phyloP scores from a whole-genome alignment of 1,140 invertebrate genomes.

The Saccostrea echinata region DNA sequence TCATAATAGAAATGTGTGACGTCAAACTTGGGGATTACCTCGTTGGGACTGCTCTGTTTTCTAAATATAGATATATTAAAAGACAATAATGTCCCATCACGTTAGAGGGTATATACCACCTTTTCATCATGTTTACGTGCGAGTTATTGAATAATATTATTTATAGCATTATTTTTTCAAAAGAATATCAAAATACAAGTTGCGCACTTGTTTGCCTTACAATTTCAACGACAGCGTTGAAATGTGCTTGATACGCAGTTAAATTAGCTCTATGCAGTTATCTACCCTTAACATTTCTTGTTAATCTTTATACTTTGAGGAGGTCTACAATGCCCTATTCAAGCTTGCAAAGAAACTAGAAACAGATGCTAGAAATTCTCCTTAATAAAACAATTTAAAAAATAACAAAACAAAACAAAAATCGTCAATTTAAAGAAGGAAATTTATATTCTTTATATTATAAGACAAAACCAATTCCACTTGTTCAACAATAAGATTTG shows the following conservation, averaged over 20 bases:
- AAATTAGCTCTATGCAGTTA: conserved; percentile 18
- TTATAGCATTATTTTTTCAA: background rate
- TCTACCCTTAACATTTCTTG: background rate
- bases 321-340: too few relatives aligned
- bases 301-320: too few relatives aligned
- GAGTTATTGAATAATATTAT: background rate
- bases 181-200: background rate
- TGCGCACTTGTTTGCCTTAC: too few relatives aligned
- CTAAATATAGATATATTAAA: conserved; percentile 13
- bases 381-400: too few relatives aligned
- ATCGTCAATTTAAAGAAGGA: too few relatives aligned
- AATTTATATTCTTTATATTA: too few relatives aligned
- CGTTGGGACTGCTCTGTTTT: conserved; percentile 8
- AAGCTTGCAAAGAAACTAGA: too few relatives aligned
- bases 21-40: conserved; percentile 36
- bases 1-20: conserved; percentile 28
- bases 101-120: background rate
- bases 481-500: too few relatives aligned
- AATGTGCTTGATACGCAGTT: background rate
- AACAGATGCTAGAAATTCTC: too few relatives aligned
- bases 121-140: background rate
- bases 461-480: too few relatives aligned
- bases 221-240: background rate
- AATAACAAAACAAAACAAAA: too few relatives aligned
- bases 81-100: conserved; percentile 22